Evolutionary conservation across 2,113 vertebrate species (phyloP), one percentile per base, ranked within the genome.

Genomic region (Eudyptes chrysolophus): DNA sequence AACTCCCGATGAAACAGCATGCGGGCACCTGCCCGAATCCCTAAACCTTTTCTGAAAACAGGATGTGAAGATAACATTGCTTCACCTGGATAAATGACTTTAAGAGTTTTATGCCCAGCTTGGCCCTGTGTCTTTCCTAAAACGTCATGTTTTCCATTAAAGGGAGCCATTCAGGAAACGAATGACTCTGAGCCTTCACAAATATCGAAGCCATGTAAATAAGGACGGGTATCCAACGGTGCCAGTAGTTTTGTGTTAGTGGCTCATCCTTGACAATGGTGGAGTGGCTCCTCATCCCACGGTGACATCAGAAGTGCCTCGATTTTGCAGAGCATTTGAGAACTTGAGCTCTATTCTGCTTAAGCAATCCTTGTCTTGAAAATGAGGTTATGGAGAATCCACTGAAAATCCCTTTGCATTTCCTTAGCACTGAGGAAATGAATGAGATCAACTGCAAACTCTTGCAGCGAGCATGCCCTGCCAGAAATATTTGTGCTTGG

Each of bases 401-500:
- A 32, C 71, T 57, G 83, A 87, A 86, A 95, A 94, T 60, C 79
- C 71, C 80, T 93, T 48, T 29, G 58, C 21, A 4, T 75, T 92
- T 89, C 76, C 84, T 81, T 6, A 90, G 76, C 5, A 0, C 71
- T 30, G 83, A 94, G 94, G 85, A 94, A 94, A 87, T 4, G 36
- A 85, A 78, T 12, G 92, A 88, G 89, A 76, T 74, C 82, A 55
- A 20, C 92, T 86, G 68, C 90, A 71, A 90, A 72, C 62, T 89
- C 84, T 76, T 10, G 13, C 70, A 92, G 75, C 0, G 0, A 90
- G 75, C 30, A 2, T 38, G 48, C 49, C 36, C 83, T 93, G 95
- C 95, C 94, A 97, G 95, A 88, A 93, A 74, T 90, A 70, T 13
- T 65, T 89, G 87, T 30, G 64, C 71, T 89, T 69, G 87, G 87